Percentiles rank a stretch among this genome's conserved stretches.
Conservation (phyloP, 2,113 vertebrate species). For the Xiphias gladius region DNA sequence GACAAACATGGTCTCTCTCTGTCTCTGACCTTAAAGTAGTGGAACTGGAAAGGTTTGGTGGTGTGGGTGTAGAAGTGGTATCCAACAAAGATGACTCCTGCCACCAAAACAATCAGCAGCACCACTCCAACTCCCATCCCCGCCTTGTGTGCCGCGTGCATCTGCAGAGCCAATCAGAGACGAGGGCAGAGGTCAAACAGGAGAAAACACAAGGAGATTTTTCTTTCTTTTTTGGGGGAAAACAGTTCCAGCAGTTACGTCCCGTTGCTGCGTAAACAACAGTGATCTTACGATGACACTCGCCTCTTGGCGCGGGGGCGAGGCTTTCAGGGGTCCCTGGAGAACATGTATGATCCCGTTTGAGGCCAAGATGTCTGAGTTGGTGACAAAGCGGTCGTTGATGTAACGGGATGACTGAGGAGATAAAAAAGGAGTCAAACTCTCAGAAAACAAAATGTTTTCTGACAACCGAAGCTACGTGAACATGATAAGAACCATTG, state of each 20-base stretch:
- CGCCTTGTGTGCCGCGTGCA: conserved; percentile 77
- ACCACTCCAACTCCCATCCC: conserved; percentile 86
- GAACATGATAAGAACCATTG: neutral
- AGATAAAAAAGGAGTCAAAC: conserved; percentile 23
- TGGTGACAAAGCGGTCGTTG: conserved; percentile 86
- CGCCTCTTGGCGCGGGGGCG: conserved; percentile 82
- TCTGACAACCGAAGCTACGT: neutral
- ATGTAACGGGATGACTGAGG: conserved; percentile 86
- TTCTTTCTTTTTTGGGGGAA: too few species aligned
- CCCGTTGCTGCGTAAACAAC: too few species aligned
- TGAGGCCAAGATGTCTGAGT: conserved; percentile 89
- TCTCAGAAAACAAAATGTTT: too few species aligned
- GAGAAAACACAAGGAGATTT: too few species aligned
- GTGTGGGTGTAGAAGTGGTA: conserved; percentile 90
- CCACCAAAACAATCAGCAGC: conserved; percentile 83
- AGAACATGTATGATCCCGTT: conserved; percentile 95
- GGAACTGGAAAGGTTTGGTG: conserved; percentile 86
- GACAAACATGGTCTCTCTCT: too few species aligned
- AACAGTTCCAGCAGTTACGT: too few species aligned
- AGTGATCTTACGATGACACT: conserved; percentile 52
- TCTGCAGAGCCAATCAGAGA: conserved; percentile 46
- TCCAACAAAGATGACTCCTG: conserved; percentile 76
- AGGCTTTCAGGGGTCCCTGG: conserved; percentile 89
- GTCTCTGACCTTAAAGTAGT: conserved; percentile 92
- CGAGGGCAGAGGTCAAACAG: neutral